Base-by-base conservation (phyloP, 2,797 vertebrate genomes). In the Botia almorhae region DNA sequence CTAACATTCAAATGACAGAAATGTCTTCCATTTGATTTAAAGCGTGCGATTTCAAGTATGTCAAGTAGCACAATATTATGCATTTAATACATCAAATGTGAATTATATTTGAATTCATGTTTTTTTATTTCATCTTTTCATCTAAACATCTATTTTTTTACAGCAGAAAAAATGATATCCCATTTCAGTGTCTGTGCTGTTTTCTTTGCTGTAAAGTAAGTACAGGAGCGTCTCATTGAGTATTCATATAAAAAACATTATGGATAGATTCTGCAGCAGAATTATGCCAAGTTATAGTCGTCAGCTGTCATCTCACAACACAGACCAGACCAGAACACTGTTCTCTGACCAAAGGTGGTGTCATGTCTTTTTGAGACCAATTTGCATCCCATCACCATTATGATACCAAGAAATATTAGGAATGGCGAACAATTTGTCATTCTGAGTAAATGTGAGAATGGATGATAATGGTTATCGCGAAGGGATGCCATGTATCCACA, bases 311-410 rank as follows among this genome's bases (percentile, higher is more conserved):
- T 60, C 39, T 69, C 19, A 29, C n/a, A 46, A 69, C 26, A 61
- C 61, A 11, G 50, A 64, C 29, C 6, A n/a, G 10, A 3, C 63
- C 29, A 65, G 60, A 67, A 21, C 29, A 61, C 51, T 60, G 56
- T 56, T 76, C 48, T 48, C 63, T 70, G 50, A 46, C 68, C 33
- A 64, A 76, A 83, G 71, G 51, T 48, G 53, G 63, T 29, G n/a
- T 76, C 78, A 61, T 72, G 67, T 60, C 53, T 76, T 50, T 80
- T 46, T 50, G 17, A 60, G 64, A 39, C 26, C 67, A 76, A 63
- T 80, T 75, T 80, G 23, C 71, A 69, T 53, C 72, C 51, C 48
- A 69, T 55, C 48, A 53, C 17, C 53, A 61, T 26, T 75, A 61
- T 48, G 60, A 69, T 58, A 64, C 71, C 65, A 46, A 78, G 10